Evolutionary conservation across 2,113 vertebrate species (phyloP), one percentile per base, ranked within the genome.

Genomic region (Rhinopomastus cyanomelas): DNA sequence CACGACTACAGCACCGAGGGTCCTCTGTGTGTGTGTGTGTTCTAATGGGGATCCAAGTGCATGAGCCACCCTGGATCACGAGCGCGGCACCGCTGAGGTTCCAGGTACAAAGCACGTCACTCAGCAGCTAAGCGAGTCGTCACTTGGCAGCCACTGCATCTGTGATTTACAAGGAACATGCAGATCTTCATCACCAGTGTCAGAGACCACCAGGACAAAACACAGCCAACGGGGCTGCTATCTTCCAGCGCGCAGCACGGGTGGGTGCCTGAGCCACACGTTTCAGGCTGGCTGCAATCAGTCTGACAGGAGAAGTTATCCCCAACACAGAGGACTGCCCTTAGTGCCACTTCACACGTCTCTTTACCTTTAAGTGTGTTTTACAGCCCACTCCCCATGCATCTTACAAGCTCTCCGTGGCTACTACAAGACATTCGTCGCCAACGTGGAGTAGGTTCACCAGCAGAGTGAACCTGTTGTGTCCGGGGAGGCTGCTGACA

Each of bases 171-270:
- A 97, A 97, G 95, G 94, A 94, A 97, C 92, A 82, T 92, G 77
- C 90, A 96, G 93, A 94, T 95, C 95, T 95, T 87, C 72, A 87
- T 94, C 96, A 91, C 87, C 75, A 88, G 93, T 96, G 89, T 97
- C 96, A 97, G 94, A 97, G 96, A 97, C 96, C 96, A 97, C 96
- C 96, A 97, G 88, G 97, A 97, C 96, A 97, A 97, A 97, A 96
- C 86, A 90, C 75, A 95, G 94, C 96, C 97, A 97, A 98, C 97
- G 97, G 97, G 96, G 95, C 97, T 97, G 97, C 97, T 97, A 97
- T 98, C 97, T 98, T 97, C 97, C 97, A 97, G 95, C 96, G 94
- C 88, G 81, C 90, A 95, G 94, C 74, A 81, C 93, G 89, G 97
- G 88, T 94, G 91, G 92, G 93, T 97, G 94, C 95, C 91, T 86